A percentile compares a stretch with the other conserved stretches of the same genome.
These are phyloP conservation scores for Portunus trituberculatus DNA, from an alignment of 1,140 invertebrate species.

Conservation along the genomic window DNA sequence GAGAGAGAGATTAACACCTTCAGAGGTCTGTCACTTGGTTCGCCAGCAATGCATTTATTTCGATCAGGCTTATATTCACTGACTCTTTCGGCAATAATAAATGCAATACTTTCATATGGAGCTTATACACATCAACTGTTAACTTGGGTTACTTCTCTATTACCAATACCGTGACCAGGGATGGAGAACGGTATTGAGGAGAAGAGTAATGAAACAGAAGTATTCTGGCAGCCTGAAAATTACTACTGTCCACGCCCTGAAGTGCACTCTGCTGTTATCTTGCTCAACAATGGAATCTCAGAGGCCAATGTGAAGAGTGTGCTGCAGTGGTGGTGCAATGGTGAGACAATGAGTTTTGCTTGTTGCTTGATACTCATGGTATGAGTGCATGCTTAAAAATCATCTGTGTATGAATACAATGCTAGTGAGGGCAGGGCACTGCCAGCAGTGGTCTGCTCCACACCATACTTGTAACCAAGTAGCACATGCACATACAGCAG, in stretches of 20 bases:
- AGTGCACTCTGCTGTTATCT: conserved; percentile 24
- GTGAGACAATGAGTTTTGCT: not conserved
- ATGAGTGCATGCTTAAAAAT: no score
- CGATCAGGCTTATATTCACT: no score
- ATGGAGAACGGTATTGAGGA: not conserved
- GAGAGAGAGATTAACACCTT: no score
- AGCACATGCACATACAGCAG: no score
- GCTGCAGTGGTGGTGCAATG: conserved; percentile 23
- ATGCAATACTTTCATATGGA: no score
- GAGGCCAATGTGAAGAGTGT: not conserved
- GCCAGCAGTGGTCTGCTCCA: not conserved
- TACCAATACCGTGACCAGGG: not conserved
- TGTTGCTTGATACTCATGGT: not conserved
- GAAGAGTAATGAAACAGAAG: not conserved
- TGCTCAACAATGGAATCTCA: conserved; percentile 38
- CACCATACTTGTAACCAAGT: not conserved
- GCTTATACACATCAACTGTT: no score
- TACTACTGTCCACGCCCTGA: conserved; percentile 34
- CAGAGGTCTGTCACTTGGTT: no score
- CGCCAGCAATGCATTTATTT: no score
- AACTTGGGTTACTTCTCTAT: no score
- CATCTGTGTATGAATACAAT: no score
- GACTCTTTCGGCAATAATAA: no score
- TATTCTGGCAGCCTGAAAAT: not conserved
- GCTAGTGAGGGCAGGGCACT: not conserved